Evolutionary conservation across 2,888 invertebrate species (phyloP).

Genomic region (Plagodis dolabraria): DNA sequence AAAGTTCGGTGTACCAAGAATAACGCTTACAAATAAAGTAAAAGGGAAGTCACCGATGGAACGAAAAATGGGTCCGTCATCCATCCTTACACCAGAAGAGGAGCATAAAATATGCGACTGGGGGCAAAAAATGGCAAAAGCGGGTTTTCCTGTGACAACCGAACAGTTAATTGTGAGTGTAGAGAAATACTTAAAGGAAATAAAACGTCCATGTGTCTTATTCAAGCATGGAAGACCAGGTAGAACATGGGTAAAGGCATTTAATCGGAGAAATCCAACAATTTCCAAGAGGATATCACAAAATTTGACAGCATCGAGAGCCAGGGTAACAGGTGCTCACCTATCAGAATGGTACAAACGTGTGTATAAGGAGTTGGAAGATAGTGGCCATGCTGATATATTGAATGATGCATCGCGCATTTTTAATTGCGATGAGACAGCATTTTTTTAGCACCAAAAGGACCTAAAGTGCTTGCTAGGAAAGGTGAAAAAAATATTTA

Average conservation of each 20-base stretch:
- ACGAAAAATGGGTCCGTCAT: conserved; percentile 36
- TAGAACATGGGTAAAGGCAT: conserved; percentile 34
- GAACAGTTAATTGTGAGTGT: conserved; percentile 35
- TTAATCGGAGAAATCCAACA: conserved; percentile 36
- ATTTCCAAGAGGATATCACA: conserved; percentile 38
- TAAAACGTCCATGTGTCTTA: conserved; percentile 28
- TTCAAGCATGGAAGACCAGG: conserved; percentile 33
- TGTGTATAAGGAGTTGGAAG: conserved; percentile 29
- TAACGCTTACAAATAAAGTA: conserved; percentile 40
- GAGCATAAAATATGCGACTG: conserved; percentile 34
- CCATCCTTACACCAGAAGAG: conserved; percentile 35
- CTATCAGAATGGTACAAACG: conserved; percentile 38
- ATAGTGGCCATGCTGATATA: too few relatives aligned
- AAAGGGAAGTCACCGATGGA: conserved; percentile 40
- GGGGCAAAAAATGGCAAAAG: conserved; percentile 31
- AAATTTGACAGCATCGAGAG: conserved; percentile 39
- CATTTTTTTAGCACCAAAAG: conserved; percentile 39
- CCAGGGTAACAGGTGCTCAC: conserved; percentile 34
- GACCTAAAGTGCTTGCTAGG: conserved; percentile 31
- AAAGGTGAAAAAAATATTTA: conserved; percentile 42
- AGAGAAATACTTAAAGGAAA: conserved; percentile 29
- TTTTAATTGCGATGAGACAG: conserved; percentile 40
- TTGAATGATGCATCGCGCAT: conserved; percentile 5
- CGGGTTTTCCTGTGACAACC: conserved; percentile 31
- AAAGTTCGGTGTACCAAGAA: conserved; percentile 41